Percentiles rank a stretch among this genome's conserved stretches.
These are phyloP conservation scores for Porites australiensis DNA, from an alignment of 64 coral and sea anemone species.

Conservation along the genomic window DNA sequence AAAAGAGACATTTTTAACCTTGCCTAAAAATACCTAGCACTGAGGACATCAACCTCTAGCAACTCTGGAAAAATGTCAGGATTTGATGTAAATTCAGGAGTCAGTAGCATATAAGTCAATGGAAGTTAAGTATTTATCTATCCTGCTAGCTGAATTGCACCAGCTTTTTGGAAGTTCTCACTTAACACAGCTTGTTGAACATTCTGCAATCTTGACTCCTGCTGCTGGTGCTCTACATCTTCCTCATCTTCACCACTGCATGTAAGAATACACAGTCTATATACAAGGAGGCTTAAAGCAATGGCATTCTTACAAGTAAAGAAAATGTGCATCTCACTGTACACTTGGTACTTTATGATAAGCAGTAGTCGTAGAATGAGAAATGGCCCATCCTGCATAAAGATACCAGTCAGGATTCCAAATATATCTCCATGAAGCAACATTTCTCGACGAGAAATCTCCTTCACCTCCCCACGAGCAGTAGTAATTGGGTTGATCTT, in stretches of 20 bases:
- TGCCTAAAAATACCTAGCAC: too few species aligned
- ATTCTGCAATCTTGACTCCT: conserved; percentile 82
- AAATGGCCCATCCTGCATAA: conserved; percentile 99
- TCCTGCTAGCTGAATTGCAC: conserved; percentile 87
- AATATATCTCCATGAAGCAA: conserved; percentile 96
- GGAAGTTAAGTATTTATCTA: neutral
- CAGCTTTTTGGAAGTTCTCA: conserved; percentile 84
- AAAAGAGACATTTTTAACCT: too few species aligned
- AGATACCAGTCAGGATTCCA: conserved; percentile 95
- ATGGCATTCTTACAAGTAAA: conserved; percentile 99
- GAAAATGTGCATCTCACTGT: conserved; percentile 99
- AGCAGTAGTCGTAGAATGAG: conserved; percentile 88
- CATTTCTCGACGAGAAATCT: conserved; percentile 92
- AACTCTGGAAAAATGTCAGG: too few species aligned
- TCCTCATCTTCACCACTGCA: conserved; percentile 95
- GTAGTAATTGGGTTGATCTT: conserved; percentile 90
- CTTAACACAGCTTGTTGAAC: conserved; percentile 94
- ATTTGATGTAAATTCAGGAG: too few species aligned
- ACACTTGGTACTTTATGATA: conserved; percentile 80
- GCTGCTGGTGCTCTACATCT: conserved; percentile 59
- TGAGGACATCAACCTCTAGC: too few species aligned
- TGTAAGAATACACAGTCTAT: conserved; percentile 95
- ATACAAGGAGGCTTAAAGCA: conserved; percentile 89
- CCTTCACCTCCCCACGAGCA: conserved; percentile 85
- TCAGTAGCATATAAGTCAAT: neutral